phyloP scores from a whole-genome alignment of 1,140 invertebrate species.

The Leptoteleia sp. region DNA sequence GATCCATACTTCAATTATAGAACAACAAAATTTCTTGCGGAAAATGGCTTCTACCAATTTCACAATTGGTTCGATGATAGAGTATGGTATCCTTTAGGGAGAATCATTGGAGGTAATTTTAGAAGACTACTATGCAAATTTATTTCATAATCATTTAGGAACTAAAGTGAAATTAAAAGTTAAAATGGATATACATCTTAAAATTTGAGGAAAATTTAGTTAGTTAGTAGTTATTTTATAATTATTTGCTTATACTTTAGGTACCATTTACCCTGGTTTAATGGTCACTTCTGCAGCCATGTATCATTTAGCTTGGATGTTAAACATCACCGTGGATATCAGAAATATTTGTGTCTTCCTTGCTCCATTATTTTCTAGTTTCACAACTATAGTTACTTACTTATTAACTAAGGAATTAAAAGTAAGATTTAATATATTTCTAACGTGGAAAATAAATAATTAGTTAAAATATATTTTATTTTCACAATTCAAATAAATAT shows the following conservation, averaged over 20 bases:
- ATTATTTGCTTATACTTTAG: too few species aligned
- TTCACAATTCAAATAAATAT: too few species aligned
- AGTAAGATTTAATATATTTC: conserved; percentile 80
- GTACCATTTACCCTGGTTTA: conserved; percentile 97
- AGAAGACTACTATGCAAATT: background rate
- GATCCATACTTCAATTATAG: conserved; percentile 99
- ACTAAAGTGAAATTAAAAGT: too few species aligned
- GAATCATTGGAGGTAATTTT: conserved; percentile 93
- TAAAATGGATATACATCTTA: too few species aligned
- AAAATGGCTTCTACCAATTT: conserved; percentile 98
- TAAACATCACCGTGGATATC: conserved; percentile 98
- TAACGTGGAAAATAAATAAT: too few species aligned
- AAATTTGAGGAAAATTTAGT: too few species aligned
- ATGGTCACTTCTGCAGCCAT: conserved; percentile 98
- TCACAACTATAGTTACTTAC: conserved; percentile 98
- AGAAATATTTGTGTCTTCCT: conserved; percentile 99
- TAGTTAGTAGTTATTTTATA: too few species aligned
- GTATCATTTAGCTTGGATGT: conserved; percentile 92
- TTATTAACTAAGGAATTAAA: conserved; percentile 97
- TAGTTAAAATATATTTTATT: too few species aligned
- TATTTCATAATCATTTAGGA: too few species aligned
- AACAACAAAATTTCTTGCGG: conserved; percentile 95
- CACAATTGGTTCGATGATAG: conserved; percentile 99
- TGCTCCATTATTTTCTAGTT: conserved; percentile 97
- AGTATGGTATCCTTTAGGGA: conserved; percentile 98